Conservation (phyloP, 92 coral and sea anemone genomes). For the Porites lobata region DNA sequence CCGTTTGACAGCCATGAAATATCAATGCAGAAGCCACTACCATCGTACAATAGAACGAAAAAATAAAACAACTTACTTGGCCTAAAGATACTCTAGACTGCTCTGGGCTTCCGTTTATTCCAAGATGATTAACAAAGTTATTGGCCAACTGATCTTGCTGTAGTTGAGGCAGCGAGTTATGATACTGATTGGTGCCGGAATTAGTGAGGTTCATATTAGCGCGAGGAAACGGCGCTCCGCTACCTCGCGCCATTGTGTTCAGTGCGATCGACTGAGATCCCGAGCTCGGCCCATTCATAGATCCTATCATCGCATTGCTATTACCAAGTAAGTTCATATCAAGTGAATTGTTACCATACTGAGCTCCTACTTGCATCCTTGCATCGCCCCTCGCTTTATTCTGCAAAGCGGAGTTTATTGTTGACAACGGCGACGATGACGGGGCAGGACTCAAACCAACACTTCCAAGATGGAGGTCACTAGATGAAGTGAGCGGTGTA, state of each 20-base stretch:
- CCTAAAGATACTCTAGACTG: constrained; percentile 79
- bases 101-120: constrained; percentile 91
- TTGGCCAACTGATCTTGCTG: constrained; percentile 77
- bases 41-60: constrained; percentile 6
- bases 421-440: constrained; percentile 91
- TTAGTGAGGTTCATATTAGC: constrained; percentile 84
- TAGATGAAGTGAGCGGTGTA: constrained; percentile 93
- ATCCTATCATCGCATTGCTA: constrained; percentile 80
- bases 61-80: constrained; percentile 78
- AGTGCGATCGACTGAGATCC: constrained; percentile 79
- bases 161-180: constrained; percentile 76
- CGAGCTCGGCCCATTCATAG: constrained; percentile 89
- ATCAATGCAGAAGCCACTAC: constrained; percentile 58
- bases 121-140: constrained; percentile 78
- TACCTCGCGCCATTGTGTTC: constrained; percentile 80
- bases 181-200: constrained; percentile 78
- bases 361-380: constrained; percentile 62
- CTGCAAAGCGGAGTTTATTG: constrained; percentile 89
- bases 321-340: constrained; percentile 82
- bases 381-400: constrained; percentile 67
- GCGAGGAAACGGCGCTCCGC: constrained; percentile 79
- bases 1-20: constrained; percentile 59
- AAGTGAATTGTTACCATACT: constrained; percentile 81
- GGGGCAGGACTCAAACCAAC: constrained; percentile 90
- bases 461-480: constrained; percentile 95